Conservation (phyloP, 2,888 invertebrate genomes). For the Lasiommata megera region DNA sequence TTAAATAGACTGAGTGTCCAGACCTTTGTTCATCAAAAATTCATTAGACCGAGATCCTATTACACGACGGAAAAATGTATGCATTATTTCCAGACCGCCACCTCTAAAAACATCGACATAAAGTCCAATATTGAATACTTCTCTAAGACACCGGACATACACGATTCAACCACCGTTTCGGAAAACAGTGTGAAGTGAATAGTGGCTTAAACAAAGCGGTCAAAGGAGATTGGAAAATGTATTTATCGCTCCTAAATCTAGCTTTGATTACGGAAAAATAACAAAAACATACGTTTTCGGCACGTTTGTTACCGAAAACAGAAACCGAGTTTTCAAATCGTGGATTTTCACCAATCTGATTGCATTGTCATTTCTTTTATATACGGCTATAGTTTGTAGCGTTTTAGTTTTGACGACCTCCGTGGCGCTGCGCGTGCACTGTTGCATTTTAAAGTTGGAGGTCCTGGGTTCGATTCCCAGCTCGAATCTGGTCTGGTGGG, state of each 20-base stretch:
- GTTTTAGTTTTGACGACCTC: neutral
- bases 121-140: conserved; percentile 2
- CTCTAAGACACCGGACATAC: neutral
- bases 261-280: conserved; percentile 36
- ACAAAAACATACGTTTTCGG: conserved; percentile 19
- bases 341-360: neutral
- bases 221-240: conserved; percentile 39
- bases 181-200: conserved; percentile 32
- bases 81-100: neutral
- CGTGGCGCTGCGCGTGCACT: too few species aligned
- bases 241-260: conserved; percentile 34
- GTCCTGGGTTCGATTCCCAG: too few species aligned
- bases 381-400: neutral
- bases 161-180: conserved; percentile 32
- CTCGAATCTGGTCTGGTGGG: too few species aligned
- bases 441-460: too few species aligned
- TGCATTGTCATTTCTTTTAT: neutral
- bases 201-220: conserved; percentile 30
- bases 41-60: conserved; percentile 29
- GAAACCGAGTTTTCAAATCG: neutral
- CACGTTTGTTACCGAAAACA: conserved; percentile 3
- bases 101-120: neutral
- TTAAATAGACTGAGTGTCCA: conserved; percentile 18
- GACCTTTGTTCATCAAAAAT: conserved; percentile 32
- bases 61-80: conserved; percentile 22